phyloP scores from a whole-genome alignment of 2,888 invertebrate species.

The Erannis defoliaria region DNA sequence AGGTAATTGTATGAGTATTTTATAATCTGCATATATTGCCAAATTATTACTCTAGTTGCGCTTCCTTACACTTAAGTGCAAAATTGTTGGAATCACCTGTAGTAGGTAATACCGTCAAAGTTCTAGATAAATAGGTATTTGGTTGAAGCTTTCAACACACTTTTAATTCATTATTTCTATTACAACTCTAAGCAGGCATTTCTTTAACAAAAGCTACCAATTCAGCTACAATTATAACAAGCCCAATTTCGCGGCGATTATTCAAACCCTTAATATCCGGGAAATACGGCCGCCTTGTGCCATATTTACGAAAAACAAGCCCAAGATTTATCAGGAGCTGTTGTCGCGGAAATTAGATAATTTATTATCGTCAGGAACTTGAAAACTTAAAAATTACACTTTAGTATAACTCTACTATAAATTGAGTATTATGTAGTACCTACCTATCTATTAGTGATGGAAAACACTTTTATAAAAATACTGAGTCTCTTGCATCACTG shows the following conservation, averaged over 20 bases:
- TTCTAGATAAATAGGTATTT: too few relatives aligned
- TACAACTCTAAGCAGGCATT: neutral
- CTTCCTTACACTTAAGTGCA: neutral
- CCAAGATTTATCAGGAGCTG: too few relatives aligned
- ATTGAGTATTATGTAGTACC: too few relatives aligned
- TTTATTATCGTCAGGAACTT: neutral
- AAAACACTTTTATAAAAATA: too few relatives aligned
- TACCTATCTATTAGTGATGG: too few relatives aligned
- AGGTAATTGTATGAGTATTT: too few relatives aligned
- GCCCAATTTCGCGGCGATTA: neutral
- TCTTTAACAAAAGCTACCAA: slow-evolving; percentile 1
- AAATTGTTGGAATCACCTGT: too few relatives aligned
- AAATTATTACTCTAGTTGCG: too few relatives aligned
- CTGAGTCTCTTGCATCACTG: too few relatives aligned
- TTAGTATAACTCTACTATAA: neutral
- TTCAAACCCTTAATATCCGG: slow-evolving; percentile 1
- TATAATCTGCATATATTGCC: too few relatives aligned
- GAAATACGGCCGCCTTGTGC: neutral
- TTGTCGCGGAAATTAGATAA: neutral
- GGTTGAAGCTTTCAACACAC: neutral
- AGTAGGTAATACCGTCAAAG: too few relatives aligned
- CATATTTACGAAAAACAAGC: slow-evolving; percentile 13
- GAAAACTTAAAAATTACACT: neutral
- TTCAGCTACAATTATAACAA: slow-evolving; percentile 3
- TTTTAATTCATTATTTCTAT: neutral